phyloP scores from a whole-genome alignment of 2,113 vertebrate genomes.

The Geococcyx californianus region DNA sequence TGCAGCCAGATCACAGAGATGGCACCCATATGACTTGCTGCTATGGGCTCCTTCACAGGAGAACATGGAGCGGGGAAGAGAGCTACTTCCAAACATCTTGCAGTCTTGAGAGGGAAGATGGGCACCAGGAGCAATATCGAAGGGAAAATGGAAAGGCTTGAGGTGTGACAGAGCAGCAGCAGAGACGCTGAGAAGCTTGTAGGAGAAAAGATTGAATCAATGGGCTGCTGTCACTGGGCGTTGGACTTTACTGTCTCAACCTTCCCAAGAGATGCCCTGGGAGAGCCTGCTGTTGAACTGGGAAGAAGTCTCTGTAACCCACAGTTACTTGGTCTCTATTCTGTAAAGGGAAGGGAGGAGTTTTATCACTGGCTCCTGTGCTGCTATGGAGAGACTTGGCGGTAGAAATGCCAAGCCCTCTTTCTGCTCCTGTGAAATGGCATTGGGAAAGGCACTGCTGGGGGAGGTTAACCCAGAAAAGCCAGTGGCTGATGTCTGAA shows the following conservation, averaged over 20 bases:
- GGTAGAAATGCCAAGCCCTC: background rate
- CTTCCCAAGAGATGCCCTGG: background rate
- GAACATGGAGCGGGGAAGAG: background rate
- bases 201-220: background rate
- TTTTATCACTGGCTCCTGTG: background rate
- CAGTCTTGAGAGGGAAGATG: background rate
- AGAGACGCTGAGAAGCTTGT: background rate
- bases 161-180: background rate
- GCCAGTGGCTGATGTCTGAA: background rate
- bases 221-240: background rate
- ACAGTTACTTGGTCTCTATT: background rate
- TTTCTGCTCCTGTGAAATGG: background rate
- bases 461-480: background rate
- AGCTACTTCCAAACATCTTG: background rate
- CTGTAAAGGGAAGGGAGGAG: background rate
- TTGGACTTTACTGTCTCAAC: background rate
- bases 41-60: background rate
- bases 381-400: background rate
- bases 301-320: background rate
- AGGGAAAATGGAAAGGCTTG: background rate
- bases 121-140: background rate
- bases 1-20: background rate
- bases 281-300: background rate
- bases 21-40: background rate
- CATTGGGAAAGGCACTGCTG: rapidly evolving